Conservation (phyloP, 2,888 invertebrate genomes). For the Imbricaverruca yamaguchii region DNA sequence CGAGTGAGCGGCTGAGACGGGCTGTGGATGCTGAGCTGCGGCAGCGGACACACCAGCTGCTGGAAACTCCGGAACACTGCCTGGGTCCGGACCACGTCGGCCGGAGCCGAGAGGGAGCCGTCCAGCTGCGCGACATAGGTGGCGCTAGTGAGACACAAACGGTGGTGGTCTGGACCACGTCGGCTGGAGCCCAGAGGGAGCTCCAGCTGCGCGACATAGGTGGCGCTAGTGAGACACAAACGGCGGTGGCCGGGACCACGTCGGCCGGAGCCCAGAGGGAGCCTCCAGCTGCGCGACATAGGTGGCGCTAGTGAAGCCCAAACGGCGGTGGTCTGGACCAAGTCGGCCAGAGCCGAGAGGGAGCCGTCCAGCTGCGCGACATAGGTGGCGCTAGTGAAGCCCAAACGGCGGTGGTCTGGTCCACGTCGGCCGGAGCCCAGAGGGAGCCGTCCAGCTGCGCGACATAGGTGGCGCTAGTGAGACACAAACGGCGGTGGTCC, state of each 20-base stretch:
- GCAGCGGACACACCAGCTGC: neutral
- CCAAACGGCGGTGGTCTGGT: neutral
- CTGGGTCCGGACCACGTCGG: neutral
- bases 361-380: neutral
- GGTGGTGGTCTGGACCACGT: slow-evolving; percentile 4
- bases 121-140: neutral
- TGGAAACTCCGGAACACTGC: neutral
- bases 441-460: neutral
- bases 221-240: too few species aligned
- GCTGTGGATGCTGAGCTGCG: neutral
- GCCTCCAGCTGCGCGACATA: neutral
- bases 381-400: neutral
- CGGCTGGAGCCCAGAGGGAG: neutral
- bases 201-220: neutral
- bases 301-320: too few species aligned
- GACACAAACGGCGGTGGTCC: neutral
- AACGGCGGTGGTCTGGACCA: neutral
- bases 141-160: neutral
- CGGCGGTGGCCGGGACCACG: neutral
- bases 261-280: neutral
- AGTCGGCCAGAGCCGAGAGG: neutral
- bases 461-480: too few species aligned
- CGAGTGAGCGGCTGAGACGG: neutral
- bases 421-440: neutral
- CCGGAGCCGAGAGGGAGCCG: neutral